Percentiles rank a stretch among this genome's conserved stretches.
Evolutionary conservation across 1,140 invertebrate species (phyloP).

Genomic region (Heliconius congener): DNA sequence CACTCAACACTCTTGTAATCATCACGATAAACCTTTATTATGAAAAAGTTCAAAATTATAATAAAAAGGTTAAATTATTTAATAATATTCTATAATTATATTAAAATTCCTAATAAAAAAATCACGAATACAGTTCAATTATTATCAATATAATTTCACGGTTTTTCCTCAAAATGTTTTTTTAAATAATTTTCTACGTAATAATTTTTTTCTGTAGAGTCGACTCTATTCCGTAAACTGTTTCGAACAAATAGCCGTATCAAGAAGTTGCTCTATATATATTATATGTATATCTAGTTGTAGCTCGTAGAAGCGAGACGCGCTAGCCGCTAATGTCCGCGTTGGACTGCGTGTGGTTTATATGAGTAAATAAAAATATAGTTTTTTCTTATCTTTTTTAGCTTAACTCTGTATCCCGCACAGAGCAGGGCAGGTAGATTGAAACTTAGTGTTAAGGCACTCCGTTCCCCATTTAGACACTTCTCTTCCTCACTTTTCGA

Average conservation of each 20-base stretch:
- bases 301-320: background rate
- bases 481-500: too few species aligned
- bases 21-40: background rate
- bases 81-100: background rate
- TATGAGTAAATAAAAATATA: background rate
- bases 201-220: background rate
- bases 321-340: background rate
- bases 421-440: too few species aligned
- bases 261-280: conserved; percentile 8
- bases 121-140: background rate
- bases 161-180: background rate
- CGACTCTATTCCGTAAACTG: background rate
- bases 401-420: too few species aligned
- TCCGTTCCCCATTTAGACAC: too few species aligned
- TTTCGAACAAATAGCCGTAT: background rate
- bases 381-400: background rate
- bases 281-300: background rate
- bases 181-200: background rate
- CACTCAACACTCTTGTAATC: conserved; percentile 11
- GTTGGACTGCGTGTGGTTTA: background rate
- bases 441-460: too few species aligned
- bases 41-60: background rate
- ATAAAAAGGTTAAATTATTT: background rate
- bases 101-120: background rate
- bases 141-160: background rate